Evolutionary conservation across 2,888 invertebrate genomes (phyloP).

Genomic region (Epistrophe grossulariae): DNA sequence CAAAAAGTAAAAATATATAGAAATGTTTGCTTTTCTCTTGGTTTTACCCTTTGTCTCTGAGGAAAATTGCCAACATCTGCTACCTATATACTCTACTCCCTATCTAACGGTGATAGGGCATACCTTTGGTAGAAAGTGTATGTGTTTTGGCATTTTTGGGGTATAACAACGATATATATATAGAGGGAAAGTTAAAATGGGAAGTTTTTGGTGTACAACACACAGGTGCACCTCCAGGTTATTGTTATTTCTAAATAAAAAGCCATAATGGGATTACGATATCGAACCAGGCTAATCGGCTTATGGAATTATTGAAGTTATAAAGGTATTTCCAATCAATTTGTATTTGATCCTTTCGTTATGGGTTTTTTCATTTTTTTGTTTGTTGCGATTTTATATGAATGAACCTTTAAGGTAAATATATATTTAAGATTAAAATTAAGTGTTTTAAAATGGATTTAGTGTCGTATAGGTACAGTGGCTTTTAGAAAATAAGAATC

Average conservation of each 20-base stretch:
- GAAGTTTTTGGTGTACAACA: constrained; percentile 49
- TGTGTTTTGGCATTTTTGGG: background rate
- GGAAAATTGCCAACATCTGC: constrained; percentile 25
- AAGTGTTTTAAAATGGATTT: constrained; percentile 13
- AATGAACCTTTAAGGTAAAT: constrained; percentile 11
- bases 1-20: constrained; percentile 23
- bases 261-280: constrained; percentile 69
- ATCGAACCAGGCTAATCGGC: constrained; percentile 56
- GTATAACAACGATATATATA: background rate
- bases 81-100: constrained; percentile 6
- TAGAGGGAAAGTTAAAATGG: background rate
- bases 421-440: background rate
- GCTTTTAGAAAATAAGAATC: background rate
- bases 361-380: background rate
- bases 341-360: constrained; percentile 14
- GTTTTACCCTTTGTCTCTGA: constrained; percentile 28
- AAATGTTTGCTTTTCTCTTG: constrained; percentile 2
- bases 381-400: background rate
- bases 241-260: constrained; percentile 71
- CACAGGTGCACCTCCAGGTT: constrained; percentile 66
- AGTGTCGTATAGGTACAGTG: background rate
- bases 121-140: too few relatives aligned
- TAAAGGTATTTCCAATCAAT: constrained; percentile 17
- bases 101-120: background rate
- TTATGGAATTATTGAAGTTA: constrained; percentile 66